Conservation (phyloP, 1,140 invertebrate genomes). For the Eueides isabella region DNA sequence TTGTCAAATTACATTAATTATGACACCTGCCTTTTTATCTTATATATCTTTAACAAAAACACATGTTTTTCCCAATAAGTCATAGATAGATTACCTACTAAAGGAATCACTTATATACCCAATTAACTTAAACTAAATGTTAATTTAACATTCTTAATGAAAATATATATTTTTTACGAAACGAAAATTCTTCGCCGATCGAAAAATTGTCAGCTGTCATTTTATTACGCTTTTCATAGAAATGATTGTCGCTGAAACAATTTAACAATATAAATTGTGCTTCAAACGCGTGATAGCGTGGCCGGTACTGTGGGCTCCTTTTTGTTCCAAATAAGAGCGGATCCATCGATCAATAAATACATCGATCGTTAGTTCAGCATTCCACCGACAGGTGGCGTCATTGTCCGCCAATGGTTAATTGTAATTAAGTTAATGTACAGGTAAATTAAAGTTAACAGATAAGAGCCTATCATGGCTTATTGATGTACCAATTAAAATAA, state of each 20-base stretch:
- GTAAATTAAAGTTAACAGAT: constrained; percentile 74
- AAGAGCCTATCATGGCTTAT: constrained; percentile 62
- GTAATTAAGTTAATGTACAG: constrained; percentile 76
- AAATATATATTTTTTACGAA: too few relatives aligned
- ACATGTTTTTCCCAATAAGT: too few relatives aligned
- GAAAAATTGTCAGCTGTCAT: constrained; percentile 3
- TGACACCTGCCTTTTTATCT: constrained; percentile 7
- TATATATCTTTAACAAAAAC: too few relatives aligned
- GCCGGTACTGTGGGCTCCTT: constrained; percentile 28
- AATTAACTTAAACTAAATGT: too few relatives aligned
- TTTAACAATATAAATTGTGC: constrained; percentile 26
- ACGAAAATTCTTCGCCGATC: not conserved
- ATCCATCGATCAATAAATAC: constrained; percentile 54
- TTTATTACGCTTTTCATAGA: constrained; percentile 3
- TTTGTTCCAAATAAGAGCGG: constrained; percentile 38
- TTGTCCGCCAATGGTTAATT: constrained; percentile 65
- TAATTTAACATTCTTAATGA: too few relatives aligned
- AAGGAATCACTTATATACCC: too few relatives aligned
- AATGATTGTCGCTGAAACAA: constrained; percentile 23
- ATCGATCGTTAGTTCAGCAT: constrained; percentile 71
- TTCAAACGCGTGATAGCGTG: constrained; percentile 26
- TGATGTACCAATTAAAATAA: constrained; percentile 74
- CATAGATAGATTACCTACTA: too few relatives aligned
- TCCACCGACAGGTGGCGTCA: constrained; percentile 69
- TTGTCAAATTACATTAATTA: too few relatives aligned